Base-by-base conservation (phyloP, 1,140 invertebrate species). In the Zaprionus ghesquierei region DNA sequence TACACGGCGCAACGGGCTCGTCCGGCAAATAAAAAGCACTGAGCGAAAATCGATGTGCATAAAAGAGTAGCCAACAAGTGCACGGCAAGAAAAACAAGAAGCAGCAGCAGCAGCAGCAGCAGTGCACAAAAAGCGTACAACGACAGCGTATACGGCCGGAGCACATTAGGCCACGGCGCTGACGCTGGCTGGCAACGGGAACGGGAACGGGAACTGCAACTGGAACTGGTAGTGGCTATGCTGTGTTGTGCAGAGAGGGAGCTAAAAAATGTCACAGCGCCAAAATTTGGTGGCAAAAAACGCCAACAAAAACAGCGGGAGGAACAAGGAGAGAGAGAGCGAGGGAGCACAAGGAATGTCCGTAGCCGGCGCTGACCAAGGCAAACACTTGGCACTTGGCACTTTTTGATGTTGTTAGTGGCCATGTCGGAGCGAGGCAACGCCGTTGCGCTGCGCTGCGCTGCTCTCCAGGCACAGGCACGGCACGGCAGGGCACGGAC, bases 21-120 rank as follows among this genome's bases (percentile, higher is more conserved):
- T 64, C 51, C 64, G 62, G 75, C 75, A 87, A 86, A 86, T 87
- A 87, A 87, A 87, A 82, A 87, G 82, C 84, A 87, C 82, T 87
- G 82, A 89, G 82, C 84, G 82, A 87, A 87, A 87, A 87, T 87
- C 84, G 82, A 87, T 87, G 82, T 87, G 84, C 82, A 87, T 87
- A 87, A 87, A 76, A 89, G 79, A 87, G 79, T 87, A 82, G 82
- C 72, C 77, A 85, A 85, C 81, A 84, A 84, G 81, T 85, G 82
- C 68, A 75, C 15, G 38, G 59, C 61, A 66, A 79, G 69, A 75
- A 78, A 68, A 46, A 25, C 20, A 64, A 63, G 63, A 69, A 54
- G 49, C 38, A 33, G 29, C 9, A 10, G 6, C 12, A 13, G 41
- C 35, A 41, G 35, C 13, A 41, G n/a, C n/a, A 44, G 41, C 15